Percentiles rank a stretch among this genome's conserved stretches.
phyloP scores from a whole-genome alignment of 2,113 vertebrate genomes.

The Osmerus eperlanus region DNA sequence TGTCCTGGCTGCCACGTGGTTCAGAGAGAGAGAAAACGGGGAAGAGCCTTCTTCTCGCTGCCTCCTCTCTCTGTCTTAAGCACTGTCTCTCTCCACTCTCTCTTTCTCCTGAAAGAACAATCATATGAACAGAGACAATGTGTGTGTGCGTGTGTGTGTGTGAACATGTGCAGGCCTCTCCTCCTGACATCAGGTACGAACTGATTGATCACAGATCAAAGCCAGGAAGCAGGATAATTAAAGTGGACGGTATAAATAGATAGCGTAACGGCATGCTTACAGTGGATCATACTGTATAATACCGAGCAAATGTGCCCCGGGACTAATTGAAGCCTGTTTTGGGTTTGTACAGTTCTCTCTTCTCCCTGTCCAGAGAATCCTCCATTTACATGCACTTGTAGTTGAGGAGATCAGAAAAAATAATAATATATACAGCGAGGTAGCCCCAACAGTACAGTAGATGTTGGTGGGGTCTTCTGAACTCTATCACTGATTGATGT shows the following conservation, averaged over 20 bases:
- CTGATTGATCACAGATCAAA: conserved; percentile 70
- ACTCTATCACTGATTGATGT: conserved; percentile 9
- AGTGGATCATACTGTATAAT: conserved; percentile 47
- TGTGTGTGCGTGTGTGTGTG: conserved; percentile 10
- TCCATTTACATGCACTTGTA: conserved; percentile 58
- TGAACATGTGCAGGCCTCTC: conserved; percentile 54
- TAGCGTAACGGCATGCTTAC: conserved; percentile 38
- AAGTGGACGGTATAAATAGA: conserved; percentile 65
- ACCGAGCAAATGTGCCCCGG: conserved; percentile 51
- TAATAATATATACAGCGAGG: conserved; percentile 1
- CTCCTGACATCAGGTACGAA: conserved; percentile 63
- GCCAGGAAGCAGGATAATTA: conserved; percentile 65
- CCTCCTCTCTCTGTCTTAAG: not conserved
- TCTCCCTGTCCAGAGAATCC: conserved; percentile 52
- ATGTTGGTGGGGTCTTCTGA: conserved; percentile 37
- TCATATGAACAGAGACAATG: conserved; percentile 26
- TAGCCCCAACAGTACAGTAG: conserved; percentile 12
- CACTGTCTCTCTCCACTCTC: not conserved
- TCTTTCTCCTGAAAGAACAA: conserved; percentile 27
- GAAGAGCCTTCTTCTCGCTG: not conserved
- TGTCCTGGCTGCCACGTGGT: not conserved
- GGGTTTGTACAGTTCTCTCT: conserved; percentile 31
- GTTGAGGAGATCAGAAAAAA: conserved; percentile 49
- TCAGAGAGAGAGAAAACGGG: not conserved
- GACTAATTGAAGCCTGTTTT: conserved; percentile 41